Evolutionary conservation across 2,113 vertebrate species (phyloP).

Genomic region (Brachionichthys hirsutus): DNA sequence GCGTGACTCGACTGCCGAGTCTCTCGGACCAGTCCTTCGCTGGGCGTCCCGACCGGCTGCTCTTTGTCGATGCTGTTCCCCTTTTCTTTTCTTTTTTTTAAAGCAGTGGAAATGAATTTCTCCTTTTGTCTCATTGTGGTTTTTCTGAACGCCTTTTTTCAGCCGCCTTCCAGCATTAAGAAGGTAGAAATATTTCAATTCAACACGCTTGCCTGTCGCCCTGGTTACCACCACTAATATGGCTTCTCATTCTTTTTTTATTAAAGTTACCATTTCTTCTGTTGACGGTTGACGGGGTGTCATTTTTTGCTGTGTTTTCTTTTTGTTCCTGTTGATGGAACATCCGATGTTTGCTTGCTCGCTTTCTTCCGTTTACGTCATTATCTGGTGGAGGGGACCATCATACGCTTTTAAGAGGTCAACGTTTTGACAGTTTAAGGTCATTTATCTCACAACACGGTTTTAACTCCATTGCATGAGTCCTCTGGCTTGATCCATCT

Average conservation of each 20-base stretch:
- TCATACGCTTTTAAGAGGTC: background rate
- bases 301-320: background rate
- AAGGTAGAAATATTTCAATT: slow-evolving; percentile 64
- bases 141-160: slow-evolving; percentile 44
- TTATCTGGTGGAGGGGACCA: slow-evolving; percentile 3
- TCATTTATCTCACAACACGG: slow-evolving; percentile 2
- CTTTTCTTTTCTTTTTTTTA: background rate
- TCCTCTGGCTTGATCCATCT: background rate
- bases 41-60: background rate
- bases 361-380: slow-evolving; percentile 10
- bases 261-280: background rate
- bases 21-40: background rate
- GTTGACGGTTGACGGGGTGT: slow-evolving; percentile 3
- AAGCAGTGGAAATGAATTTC: background rate
- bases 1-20: background rate
- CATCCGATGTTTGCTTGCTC: background rate
- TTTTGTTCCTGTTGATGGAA: background rate
- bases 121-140: slow-evolving; percentile 28
- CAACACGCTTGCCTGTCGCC: slow-evolving; percentile 20
- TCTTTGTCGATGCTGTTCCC: background rate
- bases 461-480: slow-evolving; percentile 33
- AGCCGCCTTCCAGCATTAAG: slow-evolving; percentile 64
- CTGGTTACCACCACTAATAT: slow-evolving; percentile 25
- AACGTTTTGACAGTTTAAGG: background rate
- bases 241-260: slow-evolving; percentile 30